Base-by-base conservation (phyloP, 1,140 invertebrate species). In the Frieseomelitta varia region DNA sequence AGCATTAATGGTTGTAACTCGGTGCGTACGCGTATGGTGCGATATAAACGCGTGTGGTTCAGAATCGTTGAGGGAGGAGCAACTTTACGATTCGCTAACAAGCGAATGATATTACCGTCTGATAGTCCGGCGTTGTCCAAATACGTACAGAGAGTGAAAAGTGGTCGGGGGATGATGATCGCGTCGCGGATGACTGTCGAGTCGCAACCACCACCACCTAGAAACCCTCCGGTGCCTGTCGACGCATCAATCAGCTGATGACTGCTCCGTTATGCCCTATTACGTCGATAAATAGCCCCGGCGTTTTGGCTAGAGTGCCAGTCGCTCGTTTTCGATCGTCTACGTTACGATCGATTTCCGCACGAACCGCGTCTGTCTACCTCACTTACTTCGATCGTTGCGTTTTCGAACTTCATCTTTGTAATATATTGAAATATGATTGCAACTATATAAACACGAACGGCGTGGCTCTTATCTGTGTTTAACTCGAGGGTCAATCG, bases 181-280 rank as follows among this genome's bases (percentile, higher is more conserved):
- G 39, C 39, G 39, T 39, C 39, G 4, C 39, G 4, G 34, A 39
- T 39, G 39, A 39, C 39, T 24, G 58, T 67, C 73, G 81, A 34
- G 55, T 78, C 74, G 30, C 27, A 78, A 58, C 58, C n/a, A 30
- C 30, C 30, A 30, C 2, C 83, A 51, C 4, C 58, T 58, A 80
- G 34, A 79, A 67, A 65, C 77, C 58, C 83, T 58, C 19, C 58
- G 69, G 77, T 58, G 58, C n/a, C 71, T 85, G 84, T 77, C 79
- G 80, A 82, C 80, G 76, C 65, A 89, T 91, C 88, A 88, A 91
- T 91, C 90, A 87, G 87, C 84, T 81, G 88, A 90, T 90, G 90
- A 91, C 90, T 90, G 80, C 83, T 87, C 75, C 71, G 88, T 88
- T 91, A 90, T 84, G 85, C 85, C 79, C 88, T 87, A 88, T 91